Evolutionary conservation across 2,797 vertebrate genomes (phyloP), one percentile per base, ranked within the genome.

Genomic region (Decapterus maruadsi): DNA sequence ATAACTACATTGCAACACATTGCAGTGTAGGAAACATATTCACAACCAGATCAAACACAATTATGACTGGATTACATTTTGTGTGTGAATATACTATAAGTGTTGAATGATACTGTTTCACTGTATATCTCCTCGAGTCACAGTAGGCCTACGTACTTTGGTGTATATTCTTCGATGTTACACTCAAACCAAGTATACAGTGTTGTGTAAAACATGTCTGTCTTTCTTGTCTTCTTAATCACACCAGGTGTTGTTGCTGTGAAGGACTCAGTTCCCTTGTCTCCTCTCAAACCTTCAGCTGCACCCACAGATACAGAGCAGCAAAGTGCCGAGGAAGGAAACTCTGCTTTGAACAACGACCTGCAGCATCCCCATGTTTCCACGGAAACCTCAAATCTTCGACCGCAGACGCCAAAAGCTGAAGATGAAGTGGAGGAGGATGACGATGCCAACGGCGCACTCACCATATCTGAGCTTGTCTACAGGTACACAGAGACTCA

Each of bases 401-500:
- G 65, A 88, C 81, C 91, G 68, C 93, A 90, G 95, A 91, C 84
- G 0, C 68, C 90, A 50, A 90, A 89, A 80, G 62, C 75, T 80
- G 89, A 92, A 86, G 93, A 95, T 43, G 90, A 91, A 61, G 72
- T 64, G 60, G 89, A 90, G 58, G 89, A 92, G 22, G 90, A 90
- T 1, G 87, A 90, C 17, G 94, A 95, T 29, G 73, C 54, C 61
- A 90, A 77, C 0, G 83, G 87, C 1, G 90, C 95, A 9, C 93
- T 97, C 81, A 97, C 96, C 48, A 98, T 99, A 80, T 99, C 98
- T 57, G 98, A 99, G 93, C 91, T 97, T 46, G 91, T 92, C 0
- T 99, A 99, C 93, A 98, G 90, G 93, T 94, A 40, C n/a, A 22
- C 31, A 31, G 11, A 59, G n/a, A 19, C 14, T 53, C 3, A 22